These are phyloP conservation scores for Lasioglossum albipes DNA, from an alignment of 1,140 invertebrate species.

Conservation along the genomic window DNA sequence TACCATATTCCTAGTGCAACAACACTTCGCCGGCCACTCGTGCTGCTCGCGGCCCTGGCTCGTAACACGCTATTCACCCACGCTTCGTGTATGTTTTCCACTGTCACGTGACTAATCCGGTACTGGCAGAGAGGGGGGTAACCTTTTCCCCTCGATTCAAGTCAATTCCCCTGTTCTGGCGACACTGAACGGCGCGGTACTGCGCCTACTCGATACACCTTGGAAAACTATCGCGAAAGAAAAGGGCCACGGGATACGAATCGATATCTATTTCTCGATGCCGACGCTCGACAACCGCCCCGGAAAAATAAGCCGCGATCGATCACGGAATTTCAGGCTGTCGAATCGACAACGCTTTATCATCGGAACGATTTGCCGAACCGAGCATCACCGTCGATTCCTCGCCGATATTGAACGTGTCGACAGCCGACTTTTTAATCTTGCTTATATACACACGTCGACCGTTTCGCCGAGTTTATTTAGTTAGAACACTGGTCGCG, in stretches of 20 bases:
- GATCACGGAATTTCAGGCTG: constrained; percentile 36
- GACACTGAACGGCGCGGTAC: too few species aligned
- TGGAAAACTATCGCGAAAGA: neutral
- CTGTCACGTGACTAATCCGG: too few species aligned
- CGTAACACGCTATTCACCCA: too few species aligned
- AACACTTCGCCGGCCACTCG: too few species aligned
- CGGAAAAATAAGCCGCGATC: constrained; percentile 28
- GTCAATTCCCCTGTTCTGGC: too few species aligned
- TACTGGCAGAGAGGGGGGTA: too few species aligned
- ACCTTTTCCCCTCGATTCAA: too few species aligned
- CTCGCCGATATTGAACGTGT: constrained; percentile 27
- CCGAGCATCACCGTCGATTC: constrained; percentile 20
- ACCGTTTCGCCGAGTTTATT: neutral
- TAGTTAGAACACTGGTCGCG: neutral
- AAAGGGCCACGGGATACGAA: neutral
- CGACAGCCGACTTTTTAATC: constrained; percentile 40
- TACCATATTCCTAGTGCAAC: too few species aligned
- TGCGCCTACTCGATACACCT: neutral
- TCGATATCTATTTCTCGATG: constrained; percentile 9
- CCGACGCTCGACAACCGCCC: too few species aligned
- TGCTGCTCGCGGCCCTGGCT: too few species aligned
- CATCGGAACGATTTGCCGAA: constrained; percentile 32
- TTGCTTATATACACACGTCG: constrained; percentile 10
- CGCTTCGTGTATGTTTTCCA: too few species aligned
- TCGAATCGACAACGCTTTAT: constrained; percentile 39